A percentile compares a stretch with the other conserved stretches of the same genome.
phyloP scores from a whole-genome alignment of 1,140 invertebrate genomes.

The Oncopeltus fasciatus region DNA sequence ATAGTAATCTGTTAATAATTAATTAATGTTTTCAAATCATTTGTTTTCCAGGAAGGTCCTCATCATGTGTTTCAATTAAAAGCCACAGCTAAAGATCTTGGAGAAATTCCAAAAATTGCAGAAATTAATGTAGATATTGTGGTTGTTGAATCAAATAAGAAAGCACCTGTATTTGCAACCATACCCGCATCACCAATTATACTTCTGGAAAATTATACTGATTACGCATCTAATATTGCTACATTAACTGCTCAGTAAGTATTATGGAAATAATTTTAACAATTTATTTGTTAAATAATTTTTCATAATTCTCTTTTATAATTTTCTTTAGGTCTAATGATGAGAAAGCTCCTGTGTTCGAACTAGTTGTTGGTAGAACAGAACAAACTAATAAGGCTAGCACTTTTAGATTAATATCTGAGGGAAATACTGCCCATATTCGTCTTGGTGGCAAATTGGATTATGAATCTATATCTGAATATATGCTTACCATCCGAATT shows the following conservation, averaged over 20 bases:
- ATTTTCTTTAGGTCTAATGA: constrained; percentile 53
- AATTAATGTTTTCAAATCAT: no score
- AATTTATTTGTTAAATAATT: not conserved
- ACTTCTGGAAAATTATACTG: constrained; percentile 54
- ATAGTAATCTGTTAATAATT: no score
- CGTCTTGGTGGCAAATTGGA: constrained; percentile 57
- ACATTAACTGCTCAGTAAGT: constrained; percentile 52
- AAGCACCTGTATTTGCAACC: constrained; percentile 58
- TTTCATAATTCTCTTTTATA: not conserved
- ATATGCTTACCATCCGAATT: constrained; percentile 65
- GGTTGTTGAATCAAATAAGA: constrained; percentile 75
- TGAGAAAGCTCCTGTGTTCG: constrained; percentile 56
- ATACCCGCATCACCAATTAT: constrained; percentile 40
- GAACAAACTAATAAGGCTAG: constrained; percentile 68
- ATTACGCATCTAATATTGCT: constrained; percentile 50
- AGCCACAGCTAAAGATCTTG: constrained; percentile 62
- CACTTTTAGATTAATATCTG: constrained; percentile 55
- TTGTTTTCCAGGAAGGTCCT: constrained; percentile 38
- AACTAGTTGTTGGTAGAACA: constrained; percentile 62
- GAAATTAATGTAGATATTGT: constrained; percentile 61
- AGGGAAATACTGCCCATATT: constrained; percentile 52
- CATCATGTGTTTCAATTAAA: constrained; percentile 55
- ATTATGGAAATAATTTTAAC: no score
- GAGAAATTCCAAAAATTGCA: constrained; percentile 41
- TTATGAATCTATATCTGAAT: constrained; percentile 68